Base-by-base conservation (phyloP, 2,888 invertebrate species). In the Trissolcus brochymenae region DNA sequence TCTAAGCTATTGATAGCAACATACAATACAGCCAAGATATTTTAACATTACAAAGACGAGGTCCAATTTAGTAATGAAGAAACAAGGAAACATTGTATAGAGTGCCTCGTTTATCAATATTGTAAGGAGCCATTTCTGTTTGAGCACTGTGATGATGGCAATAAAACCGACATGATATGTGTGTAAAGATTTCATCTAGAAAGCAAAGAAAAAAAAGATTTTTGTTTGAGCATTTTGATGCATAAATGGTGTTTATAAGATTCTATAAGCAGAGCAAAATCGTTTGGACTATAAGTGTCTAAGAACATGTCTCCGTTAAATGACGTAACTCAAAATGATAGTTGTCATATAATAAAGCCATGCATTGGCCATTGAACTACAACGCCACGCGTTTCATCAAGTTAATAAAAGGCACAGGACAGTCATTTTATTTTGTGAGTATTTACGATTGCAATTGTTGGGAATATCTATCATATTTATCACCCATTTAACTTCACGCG, bases 401-500 rank as follows among this genome's bases (percentile, higher is more conserved):
- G 79, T 80, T 80, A 78, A 83, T 84, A 82, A 82, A 82, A 80
- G 75, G 71, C 51, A 66, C 65, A 60, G 65, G 67, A 78, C 72
- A 78, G 78, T 75, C 66, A 60, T 71, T 78, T 75, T 57, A 72
- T 70, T 74, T 54, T 81, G 79, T 75, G 80, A 79, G 74, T 80
- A 82, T 84, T 84, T 84, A 82, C 82, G 84, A 83, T 85, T 81
- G 80, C 81, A 81, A 85, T 85, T 81, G 81, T 82, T 81, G 81
- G 81, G 78, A 81, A 80, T 79, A 83, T 85, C 81, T 81, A 83
- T 85, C 82, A 82, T 82, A 83, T 87, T 87, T 87, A 87, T 85
- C 84, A 81, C 84, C 81, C 82, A 82, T 84, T 87, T 83, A 84
- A 82, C 78, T 82, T 74, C 79, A 68, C 81, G 80, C 82, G 81